Conservation (phyloP, 1,140 invertebrate genomes). For the Nasonia vitripennis region DNA sequence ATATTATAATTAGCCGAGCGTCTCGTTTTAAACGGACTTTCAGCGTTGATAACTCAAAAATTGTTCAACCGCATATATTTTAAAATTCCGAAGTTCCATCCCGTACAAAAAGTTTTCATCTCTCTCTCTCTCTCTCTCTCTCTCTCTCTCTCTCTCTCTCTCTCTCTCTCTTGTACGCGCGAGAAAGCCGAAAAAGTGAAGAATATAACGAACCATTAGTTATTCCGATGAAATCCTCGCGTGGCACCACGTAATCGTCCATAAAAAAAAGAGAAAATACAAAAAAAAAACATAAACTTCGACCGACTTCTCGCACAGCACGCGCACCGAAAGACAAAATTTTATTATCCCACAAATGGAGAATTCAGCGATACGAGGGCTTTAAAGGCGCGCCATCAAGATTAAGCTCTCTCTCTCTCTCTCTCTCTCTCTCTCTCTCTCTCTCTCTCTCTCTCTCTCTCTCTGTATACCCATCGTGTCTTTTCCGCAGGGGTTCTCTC, state of each 20-base stretch:
- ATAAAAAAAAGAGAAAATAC: constrained; percentile 10
- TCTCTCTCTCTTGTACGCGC: too few relatives aligned
- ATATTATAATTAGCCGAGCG: not conserved
- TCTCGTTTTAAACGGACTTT: not conserved
- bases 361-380: constrained; percentile 14
- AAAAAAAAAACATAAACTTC: not conserved
- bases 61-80: not conserved
- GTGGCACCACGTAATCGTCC: not conserved
- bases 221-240: not conserved
- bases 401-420: constrained; percentile 12
- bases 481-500: constrained; percentile 27
- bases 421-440: too few relatives aligned
- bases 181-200: not conserved
- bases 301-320: constrained; percentile 1
- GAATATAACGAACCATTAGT: not conserved
- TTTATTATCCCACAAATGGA: constrained; percentile 33
- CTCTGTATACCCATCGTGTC: not conserved
- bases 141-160: too few relatives aligned
- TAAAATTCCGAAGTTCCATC: not conserved
- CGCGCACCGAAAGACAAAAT: not conserved
- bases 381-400: constrained; percentile 21
- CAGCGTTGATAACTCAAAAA: not conserved
- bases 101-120: not conserved
- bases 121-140: too few relatives aligned
- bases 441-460: not conserved